Evolutionary conservation across 1,140 invertebrate genomes (phyloP), one percentile per base, ranked within the genome.

Genomic region (Drosophila auraria): DNA sequence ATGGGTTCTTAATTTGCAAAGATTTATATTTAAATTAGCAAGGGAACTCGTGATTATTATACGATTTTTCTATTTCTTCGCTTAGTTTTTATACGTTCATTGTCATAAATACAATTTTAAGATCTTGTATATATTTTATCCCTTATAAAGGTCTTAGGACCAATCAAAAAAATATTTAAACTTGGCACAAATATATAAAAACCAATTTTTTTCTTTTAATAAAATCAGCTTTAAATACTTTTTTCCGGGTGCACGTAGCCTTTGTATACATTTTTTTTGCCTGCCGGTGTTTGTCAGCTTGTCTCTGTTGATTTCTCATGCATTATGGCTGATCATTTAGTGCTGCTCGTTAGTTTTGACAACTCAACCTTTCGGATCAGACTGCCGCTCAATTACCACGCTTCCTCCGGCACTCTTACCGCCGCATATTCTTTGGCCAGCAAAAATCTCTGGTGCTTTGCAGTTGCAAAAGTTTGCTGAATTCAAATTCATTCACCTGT

Each of bases 401-500:
- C 27, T 20, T 57, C 8, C 30, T 30, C 5, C 36, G 25, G 11
- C 30, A 30, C 33, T 65, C 27, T 53, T 54, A 63, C 51, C 47
- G 50, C 30, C 23, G 12, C 33, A 14, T 38, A 51, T 47, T 65
- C 61, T 65, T 36, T 38, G 49, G 33, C 56, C 23, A 36, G n/a
- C 27, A 4, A 59, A 4, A 59, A 45, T 59, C 57, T 59, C n/a
- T 2, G 38, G 14, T 5, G n/a, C 36, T 54, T 36, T 69, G n/a
- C n/a, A 30, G 11, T 53, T 40, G 33, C 23, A 44, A 30, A 42
- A 70, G 38, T 68, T 60, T 44, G 49, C 61, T 66, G 54, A 72
- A 83, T 81, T 89, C 70, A 75, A 83, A 87, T 89, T 81, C 86
- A 84, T 83, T 87, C 84, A 84, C 63, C 84, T 79, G 84, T 87